Base-by-base conservation (phyloP, 2,113 vertebrate genomes). In the Cygnus atratus region DNA sequence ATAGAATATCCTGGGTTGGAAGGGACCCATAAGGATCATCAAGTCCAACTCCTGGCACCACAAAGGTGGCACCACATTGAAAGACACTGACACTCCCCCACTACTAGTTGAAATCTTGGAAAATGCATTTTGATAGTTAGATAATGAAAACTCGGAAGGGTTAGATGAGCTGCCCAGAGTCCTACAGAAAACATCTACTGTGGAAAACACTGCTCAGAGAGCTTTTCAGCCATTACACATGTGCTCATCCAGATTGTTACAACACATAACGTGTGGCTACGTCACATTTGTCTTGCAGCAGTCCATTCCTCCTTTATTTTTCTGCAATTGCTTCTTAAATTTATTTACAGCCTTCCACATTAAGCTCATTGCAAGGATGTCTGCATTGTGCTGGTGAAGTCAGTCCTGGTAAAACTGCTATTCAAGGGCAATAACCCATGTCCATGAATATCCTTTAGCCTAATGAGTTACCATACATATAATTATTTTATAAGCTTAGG, bases 401-500 rank as follows among this genome's bases (percentile, higher is more conserved):
- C 61, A 81, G 46, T 78, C 14, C 37, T 61, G 50, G 75, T 13
- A 83, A 83, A 90, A 77, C 76, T 54, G 20, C 33, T n/a, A 15
- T 72, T 73, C 54, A 54, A 95, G n/a, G 41, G 41, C 39, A 93
- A 46, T 87, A 92, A 94, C 73, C 31, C 50, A 20, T 88, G 75
- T 83, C 78, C 54, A 54, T 55, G 13, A 37, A 94, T 90, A 68
- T 77, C 20, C 44, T 85, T 94, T 81, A 81, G 6, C 28, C 26
- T 89, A 94, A 92, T 18, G 43, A 10, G 62, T 78, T 79, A 78
- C 44, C 35, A 65, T 24, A 75, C 2, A 0, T 63, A 55, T 63
- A 80, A 91, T 88, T 72, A 78, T 90, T 94, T 90, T 77, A 67
- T 75, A 66, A 74, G 78, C 26, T 81, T 90, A 92, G 58, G 54